Evolutionary conservation across 2,888 invertebrate species (phyloP), one percentile per base, ranked within the genome.

Genomic region (Dioctria rufipes): DNA sequence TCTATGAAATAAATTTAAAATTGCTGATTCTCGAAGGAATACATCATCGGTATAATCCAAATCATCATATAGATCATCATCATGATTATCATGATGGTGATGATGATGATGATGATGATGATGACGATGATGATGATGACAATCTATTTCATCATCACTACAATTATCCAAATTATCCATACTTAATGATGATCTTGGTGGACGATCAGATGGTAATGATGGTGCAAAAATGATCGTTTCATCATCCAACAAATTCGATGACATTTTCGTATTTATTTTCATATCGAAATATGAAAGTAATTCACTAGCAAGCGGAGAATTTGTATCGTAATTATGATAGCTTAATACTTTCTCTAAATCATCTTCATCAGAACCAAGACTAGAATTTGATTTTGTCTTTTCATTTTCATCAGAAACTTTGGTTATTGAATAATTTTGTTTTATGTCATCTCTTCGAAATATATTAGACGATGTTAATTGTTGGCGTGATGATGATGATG

Each of bases 221-320:
- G 58, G 49, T 25, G 73, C 73, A 60, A 78, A 54, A 63, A n/a
- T 9, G 13, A 25, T 25, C 37, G 66, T 79, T 49, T 79, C 80
- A 9, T 82, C 65, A 78, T 86, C 84, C 11, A 88, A 83, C 2
- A 25, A 25, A 79, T 88, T 87, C 51, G 84, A 86, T 25, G 86
- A 86, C 37, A 84, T 85, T 81, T 86, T 86, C 73, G 85, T 85
- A 82, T 86, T 87, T 80, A 89, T 85, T 84, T 89, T 88, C 86
- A 88, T 86, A 43, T 89, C 89, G 73, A 89, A 89, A 84, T 89
- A 89, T 3, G 89, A 89, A 81, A 89, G 82, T 81, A 89, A 75
- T 82, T 89, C 89, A 40, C 86, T 87, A 81, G 87, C 85, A 75
- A 89, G 73, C 25, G 89, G 87, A 49, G 87, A 86, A 73, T 84